These are phyloP conservation scores for Apamea crenata DNA, from an alignment of 2,888 invertebrate species.

Conservation along the genomic window DNA sequence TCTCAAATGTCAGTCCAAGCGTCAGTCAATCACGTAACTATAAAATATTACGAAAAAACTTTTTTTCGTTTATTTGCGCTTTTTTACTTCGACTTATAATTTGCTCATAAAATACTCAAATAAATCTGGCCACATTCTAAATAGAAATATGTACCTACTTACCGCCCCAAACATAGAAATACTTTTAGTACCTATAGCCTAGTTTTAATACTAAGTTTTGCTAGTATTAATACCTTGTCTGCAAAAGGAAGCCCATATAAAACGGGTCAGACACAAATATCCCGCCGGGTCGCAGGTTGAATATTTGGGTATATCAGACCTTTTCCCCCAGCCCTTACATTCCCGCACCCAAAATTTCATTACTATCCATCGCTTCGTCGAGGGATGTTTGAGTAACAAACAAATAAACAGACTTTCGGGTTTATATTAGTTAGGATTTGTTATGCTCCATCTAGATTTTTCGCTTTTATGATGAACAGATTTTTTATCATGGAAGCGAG, in stretches of 20 bases:
- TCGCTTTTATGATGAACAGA: not conserved
- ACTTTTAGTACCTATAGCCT: not conserved
- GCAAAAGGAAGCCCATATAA: constrained; percentile 35
- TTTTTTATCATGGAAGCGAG: not conserved
- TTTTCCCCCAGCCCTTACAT: constrained; percentile 28
- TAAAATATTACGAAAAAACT: too few relatives aligned
- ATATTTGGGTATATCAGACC: constrained; percentile 55
- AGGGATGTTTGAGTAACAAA: constrained; percentile 63
- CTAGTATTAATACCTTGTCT: constrained; percentile 35
- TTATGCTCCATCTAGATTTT: constrained; percentile 33
- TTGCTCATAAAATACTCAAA: too few relatives aligned
- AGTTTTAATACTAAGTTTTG: constrained; percentile 19
- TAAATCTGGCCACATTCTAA: not conserved
- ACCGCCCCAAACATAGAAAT: not conserved
- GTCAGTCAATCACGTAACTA: too few relatives aligned
- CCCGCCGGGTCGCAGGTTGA: constrained; percentile 52
- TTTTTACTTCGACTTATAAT: not conserved
- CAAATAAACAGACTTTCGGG: constrained; percentile 61
- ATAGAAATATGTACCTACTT: not conserved
- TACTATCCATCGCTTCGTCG: constrained; percentile 61
- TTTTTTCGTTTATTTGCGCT: not conserved
- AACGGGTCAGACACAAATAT: constrained; percentile 48
- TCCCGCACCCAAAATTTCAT: constrained; percentile 60
- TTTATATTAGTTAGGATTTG: constrained; percentile 59
- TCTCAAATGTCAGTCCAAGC: not conserved